phyloP scores from a whole-genome alignment of 2,888 invertebrate genomes.

The Meta bourneti region DNA sequence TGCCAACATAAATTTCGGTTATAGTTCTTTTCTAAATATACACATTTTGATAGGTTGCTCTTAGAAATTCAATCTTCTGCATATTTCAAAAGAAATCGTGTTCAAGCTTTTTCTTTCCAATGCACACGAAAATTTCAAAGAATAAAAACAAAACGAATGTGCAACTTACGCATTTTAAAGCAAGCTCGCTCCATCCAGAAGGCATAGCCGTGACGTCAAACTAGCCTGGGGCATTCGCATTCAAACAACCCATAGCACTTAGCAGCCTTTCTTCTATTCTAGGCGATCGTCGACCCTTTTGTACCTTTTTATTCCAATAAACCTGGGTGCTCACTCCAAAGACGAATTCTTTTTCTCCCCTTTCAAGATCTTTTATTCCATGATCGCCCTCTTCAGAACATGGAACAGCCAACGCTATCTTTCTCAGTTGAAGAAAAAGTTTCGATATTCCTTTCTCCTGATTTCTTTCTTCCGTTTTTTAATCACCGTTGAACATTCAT shows the following conservation, averaged over 20 bases:
- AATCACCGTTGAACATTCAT: not conserved
- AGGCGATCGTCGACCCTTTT: conserved; percentile 46
- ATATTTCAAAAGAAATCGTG: not conserved
- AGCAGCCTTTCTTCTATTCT: conserved; percentile 43
- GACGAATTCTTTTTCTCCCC: not conserved
- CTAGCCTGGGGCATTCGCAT: conserved; percentile 46
- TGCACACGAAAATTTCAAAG: not conserved
- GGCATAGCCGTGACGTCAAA: conserved; percentile 71
- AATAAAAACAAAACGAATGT: not conserved
- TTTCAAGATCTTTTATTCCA: not conserved
- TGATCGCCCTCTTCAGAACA: not conserved
- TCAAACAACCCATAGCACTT: conserved; percentile 50
- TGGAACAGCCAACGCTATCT: not conserved
- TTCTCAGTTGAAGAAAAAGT: not conserved
- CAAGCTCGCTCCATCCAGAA: conserved; percentile 75
- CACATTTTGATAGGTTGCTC: no score
- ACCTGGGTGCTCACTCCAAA: not conserved
- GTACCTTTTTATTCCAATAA: conserved; percentile 41
- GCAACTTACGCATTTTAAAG: conserved; percentile 76
- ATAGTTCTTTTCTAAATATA: no score
- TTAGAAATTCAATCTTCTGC: not conserved
- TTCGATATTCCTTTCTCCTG: not conserved
- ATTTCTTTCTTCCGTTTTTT: not conserved
- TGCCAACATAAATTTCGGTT: no score
- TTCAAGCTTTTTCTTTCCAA: not conserved